phyloP scores from a whole-genome alignment of 2,797 vertebrate species.

The Dendrocincla fuliginosa region DNA sequence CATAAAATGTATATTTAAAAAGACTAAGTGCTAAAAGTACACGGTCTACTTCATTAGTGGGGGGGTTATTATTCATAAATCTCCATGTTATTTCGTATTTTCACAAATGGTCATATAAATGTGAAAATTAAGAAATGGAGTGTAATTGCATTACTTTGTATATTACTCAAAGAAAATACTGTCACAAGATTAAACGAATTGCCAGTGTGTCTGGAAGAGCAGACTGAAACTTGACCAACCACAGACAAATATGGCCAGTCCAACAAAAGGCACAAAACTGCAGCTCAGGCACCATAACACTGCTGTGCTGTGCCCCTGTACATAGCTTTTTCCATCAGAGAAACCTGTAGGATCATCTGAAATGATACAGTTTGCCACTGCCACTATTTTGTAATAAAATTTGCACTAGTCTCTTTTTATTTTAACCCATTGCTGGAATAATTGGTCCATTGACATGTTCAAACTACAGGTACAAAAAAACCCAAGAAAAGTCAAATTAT shows the following conservation, averaged over 20 bases:
- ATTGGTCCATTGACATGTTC: fast-evolving
- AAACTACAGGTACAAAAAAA: neutral
- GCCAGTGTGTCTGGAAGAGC: neutral
- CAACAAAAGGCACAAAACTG: neutral
- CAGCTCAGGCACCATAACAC: neutral
- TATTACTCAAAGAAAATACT: neutral
- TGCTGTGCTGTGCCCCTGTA: neutral
- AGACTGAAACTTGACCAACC: neutral
- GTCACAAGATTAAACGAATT: neutral
- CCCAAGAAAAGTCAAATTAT: neutral
- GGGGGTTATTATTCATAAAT: neutral
- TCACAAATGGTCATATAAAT: neutral
- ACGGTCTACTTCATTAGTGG: fast-evolving
- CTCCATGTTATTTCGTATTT: neutral
- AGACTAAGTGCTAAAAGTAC: neutral
- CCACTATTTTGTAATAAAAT: neutral
- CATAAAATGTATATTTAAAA: neutral
- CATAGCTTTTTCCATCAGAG: neutral
- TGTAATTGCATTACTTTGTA: fast-evolving
- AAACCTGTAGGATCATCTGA: neutral
- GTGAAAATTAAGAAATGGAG: neutral
- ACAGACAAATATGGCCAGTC: fast-evolving
- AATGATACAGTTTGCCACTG: neutral
- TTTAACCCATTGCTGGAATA: neutral
- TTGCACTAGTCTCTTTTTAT: neutral